Evolutionary conservation across 2,113 vertebrate species (phyloP), one percentile per base, ranked within the genome.

Genomic region (Myocastor coypus): DNA sequence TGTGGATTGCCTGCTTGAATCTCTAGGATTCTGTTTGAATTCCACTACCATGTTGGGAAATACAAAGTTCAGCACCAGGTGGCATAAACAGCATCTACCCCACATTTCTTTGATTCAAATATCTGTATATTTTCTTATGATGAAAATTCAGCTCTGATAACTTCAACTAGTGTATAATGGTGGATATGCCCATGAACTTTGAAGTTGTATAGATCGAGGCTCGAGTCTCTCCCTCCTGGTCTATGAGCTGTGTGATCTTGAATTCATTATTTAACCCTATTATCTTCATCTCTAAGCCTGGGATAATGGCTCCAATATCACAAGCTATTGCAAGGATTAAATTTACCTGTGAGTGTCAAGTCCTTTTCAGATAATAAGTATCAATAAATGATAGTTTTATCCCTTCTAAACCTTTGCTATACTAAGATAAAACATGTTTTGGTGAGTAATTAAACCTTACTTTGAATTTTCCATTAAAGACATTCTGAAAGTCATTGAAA

Each of bases 221-320:
- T 92, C 83, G 28, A 78, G 7, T 86, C 78, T 86, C 78, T 71
- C 63, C 55, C 88, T 83, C 71, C 71, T 40, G 22, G 10, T 83
- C 61, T 85, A 9, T 16, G 57, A 61, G 14, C 63, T 59, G 0
- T 89, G 75, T 92, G 83, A 87, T 86, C 91, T 88, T 88, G 82
- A 93, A 94, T 97, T 96, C 82, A 55, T 95, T 94, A 88, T 89
- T 94, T 94, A 80, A 75, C 40, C 71, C 7, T 66, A 92, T 66
- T 68, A 14, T 80, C 64, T 85, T 88, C 37, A 86, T 87, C 66
- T 63, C 0, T 94, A 92, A 95, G 71, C 46, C 73, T 61, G 69
- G 57, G 83, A 88, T 84, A 90, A 90, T 87, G 52, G 24, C 87
- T 94, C 32, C 42, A 28, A 46, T 84, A 93, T 94, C 63, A 92